Conservation (phyloP, 2,888 invertebrate species). For the Lamellibrachia columna region DNA sequence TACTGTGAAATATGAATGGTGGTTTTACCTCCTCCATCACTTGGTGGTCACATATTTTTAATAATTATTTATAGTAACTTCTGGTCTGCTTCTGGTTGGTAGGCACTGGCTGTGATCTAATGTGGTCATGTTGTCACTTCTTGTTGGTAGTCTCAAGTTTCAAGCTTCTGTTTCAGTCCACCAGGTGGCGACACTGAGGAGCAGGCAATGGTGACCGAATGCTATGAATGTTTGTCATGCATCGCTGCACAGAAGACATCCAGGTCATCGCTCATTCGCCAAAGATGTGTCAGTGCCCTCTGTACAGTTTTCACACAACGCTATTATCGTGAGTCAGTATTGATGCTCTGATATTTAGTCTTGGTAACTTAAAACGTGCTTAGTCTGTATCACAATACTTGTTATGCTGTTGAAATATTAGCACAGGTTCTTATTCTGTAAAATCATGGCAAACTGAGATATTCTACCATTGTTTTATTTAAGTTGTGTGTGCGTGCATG, state of each 20-base stretch:
- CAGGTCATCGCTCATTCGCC: not conserved
- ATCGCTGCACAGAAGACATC: not conserved
- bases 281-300: not conserved
- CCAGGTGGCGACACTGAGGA: not conserved
- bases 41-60: not conserved
- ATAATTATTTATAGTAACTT: not conserved
- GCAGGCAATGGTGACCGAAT: not conserved
- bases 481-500: too few species aligned
- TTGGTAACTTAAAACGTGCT: not conserved
- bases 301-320: not conserved
- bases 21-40: not conserved
- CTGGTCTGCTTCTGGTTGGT: not conserved
- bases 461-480: too few species aligned
- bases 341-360: not conserved
- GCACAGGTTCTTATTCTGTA: too few species aligned
- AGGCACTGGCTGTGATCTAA: not conserved
- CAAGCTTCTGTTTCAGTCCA: not conserved
- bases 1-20: not conserved
- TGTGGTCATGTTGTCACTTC: not conserved
- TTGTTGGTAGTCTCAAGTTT: not conserved
- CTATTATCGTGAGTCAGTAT: not conserved
- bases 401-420: not conserved
- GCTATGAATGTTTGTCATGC: not conserved
- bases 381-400: not conserved
- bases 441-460: too few species aligned